Percentiles rank a stretch among this genome's conserved stretches.
These are phyloP conservation scores for Meles meles DNA, from an alignment of 2,113 vertebrate species.

Conservation along the genomic window DNA sequence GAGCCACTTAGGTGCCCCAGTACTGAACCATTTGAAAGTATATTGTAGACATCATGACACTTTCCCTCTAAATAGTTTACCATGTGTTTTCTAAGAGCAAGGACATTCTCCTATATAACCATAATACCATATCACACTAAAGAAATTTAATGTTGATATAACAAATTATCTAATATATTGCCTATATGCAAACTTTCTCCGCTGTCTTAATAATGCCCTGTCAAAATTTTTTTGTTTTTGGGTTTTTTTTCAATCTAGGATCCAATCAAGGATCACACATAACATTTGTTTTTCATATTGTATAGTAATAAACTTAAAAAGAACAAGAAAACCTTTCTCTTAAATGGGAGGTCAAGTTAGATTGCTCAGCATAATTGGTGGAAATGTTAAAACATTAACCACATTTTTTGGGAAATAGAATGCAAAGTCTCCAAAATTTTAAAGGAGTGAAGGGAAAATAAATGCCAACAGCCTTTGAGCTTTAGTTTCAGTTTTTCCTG, in stretches of 20 bases:
- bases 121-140: neutral
- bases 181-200: neutral
- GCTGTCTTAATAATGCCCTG: neutral
- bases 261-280: neutral
- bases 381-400: neutral
- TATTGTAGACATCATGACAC: neutral
- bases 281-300: neutral
- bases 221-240: neutral
- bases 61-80: neutral
- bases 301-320: neutral
- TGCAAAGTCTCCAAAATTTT: neutral
- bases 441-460: neutral
- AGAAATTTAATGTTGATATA: neutral
- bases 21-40: neutral
- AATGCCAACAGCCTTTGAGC: neutral
- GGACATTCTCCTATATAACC: neutral
- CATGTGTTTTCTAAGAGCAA: neutral
- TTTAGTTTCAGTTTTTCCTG: neutral
- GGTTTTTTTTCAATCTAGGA: neutral
- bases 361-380: neutral
- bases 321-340: neutral
- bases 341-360: neutral
- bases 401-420: neutral
- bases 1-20: no score
- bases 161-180: neutral